Evolutionary conservation across 92 coral and sea anemone genomes (phyloP), one percentile per base, ranked within the genome.

Genomic region (Blastomussa wellsi): DNA sequence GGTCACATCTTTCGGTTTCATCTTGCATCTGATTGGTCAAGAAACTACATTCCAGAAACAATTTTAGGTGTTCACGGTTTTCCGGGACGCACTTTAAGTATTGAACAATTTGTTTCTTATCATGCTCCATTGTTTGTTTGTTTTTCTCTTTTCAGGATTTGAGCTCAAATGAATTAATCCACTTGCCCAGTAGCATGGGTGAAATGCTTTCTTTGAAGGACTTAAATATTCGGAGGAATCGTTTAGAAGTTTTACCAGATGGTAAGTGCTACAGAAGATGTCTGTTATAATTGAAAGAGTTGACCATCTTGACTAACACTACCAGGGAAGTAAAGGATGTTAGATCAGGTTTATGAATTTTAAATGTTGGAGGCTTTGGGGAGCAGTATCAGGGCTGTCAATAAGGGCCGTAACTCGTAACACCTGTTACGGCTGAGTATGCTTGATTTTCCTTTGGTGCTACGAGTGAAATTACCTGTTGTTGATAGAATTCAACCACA

Each of bases 121-220:
- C 19, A 35, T 19, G 1, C 9, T 9, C n/a, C 17, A 7, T 57
- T 74, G 14, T 49, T 29, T 32, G 17, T 47, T 62, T 44, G 8
- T 77, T 52, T 68, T 16, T 64, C 31, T 59, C 24, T 48, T 82
- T 81, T 8, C 88, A 97, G 99, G 96, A 97, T 90, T 90, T 97
- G 75, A 97, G 99, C 66, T 97, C 93, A 75, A 97, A 97, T 91
- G 98, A 97, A 75, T 86, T 97, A 73, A 75, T 90, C 38, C 93
- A 93, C 71, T 78, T 97, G 44, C 99, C 99, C 81, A 92, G 94
- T 72, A 97, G 93, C 51, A 95, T 97, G 94, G 99, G 99, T 83
- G 99, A 97, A 89, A 92, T 97, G 90, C 88, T 92, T 31, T 95
- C 98, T 3, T 85, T 97, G 79, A 95, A 95, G 82, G 99, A 97